phyloP scores from a whole-genome alignment of 2,113 vertebrate species.

The Indri indri region DNA sequence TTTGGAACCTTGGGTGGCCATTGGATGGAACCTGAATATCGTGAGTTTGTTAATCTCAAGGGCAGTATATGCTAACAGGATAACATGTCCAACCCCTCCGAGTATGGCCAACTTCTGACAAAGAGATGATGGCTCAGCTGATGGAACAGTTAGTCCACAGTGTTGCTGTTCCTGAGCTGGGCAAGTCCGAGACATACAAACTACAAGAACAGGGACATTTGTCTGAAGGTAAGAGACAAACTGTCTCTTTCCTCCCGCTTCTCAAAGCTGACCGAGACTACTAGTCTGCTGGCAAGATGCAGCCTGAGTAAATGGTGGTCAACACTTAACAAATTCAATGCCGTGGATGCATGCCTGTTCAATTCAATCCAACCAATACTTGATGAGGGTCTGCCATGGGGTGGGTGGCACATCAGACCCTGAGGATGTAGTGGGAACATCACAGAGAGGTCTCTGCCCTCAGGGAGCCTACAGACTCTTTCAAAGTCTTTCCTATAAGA shows the following conservation, averaged over 20 bases:
- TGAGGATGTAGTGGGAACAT: not conserved
- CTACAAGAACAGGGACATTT: not conserved
- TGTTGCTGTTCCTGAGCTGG: too few species aligned
- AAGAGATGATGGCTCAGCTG: not conserved
- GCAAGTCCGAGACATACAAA: not conserved
- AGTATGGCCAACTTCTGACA: not conserved
- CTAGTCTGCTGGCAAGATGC: not conserved
- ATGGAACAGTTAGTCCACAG: not conserved
- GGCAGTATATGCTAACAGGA: not conserved
- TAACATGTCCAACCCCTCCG: too few species aligned
- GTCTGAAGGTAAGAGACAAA: not conserved
- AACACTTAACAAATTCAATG: not conserved
- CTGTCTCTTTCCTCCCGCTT: not conserved
- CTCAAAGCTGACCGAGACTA: not conserved
- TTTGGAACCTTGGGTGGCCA: not conserved
- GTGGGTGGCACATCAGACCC: too few species aligned
- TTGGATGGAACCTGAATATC: not conserved
- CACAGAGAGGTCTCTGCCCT: not conserved
- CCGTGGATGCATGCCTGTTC: too few species aligned
- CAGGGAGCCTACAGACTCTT: not conserved
- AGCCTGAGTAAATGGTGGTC: not conserved
- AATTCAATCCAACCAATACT: fast-evolving
- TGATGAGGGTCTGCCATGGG: not conserved
- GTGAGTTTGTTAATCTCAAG: not conserved
- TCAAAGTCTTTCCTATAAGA: not conserved